A percentile compares a stretch with the other conserved stretches of the same genome.
Evolutionary conservation across 1,140 invertebrate genomes (phyloP).

Genomic region (Lysiphlebus fabarum): DNA sequence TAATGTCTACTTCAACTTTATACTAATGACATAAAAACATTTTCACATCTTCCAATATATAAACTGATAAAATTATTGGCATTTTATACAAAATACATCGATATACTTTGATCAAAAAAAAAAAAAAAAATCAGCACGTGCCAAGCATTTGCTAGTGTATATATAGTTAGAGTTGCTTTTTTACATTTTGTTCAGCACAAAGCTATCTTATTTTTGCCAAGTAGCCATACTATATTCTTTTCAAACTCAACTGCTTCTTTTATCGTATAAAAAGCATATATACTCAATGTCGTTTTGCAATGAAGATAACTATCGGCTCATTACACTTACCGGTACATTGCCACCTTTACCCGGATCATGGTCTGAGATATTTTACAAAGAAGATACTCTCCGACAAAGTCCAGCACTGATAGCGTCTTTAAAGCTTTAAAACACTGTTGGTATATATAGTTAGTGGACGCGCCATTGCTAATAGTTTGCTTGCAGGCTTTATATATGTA

Average conservation of each 20-base stretch:
- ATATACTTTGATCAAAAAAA: no score
- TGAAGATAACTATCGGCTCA: conserved; percentile 47
- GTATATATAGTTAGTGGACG: not conserved
- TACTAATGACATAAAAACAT: no score
- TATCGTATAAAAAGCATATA: conserved; percentile 4
- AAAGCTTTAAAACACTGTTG: conserved; percentile 1
- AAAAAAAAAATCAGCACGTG: conserved; percentile 22
- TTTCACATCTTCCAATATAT: no score
- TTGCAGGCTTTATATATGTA: conserved; percentile 4
- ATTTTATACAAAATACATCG: not conserved
- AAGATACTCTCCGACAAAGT: conserved; percentile 7
- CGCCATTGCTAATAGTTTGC: conserved; percentile 10
- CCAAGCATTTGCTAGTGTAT: conserved; percentile 24
- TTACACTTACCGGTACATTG: conserved; percentile 33
- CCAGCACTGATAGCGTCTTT: conserved; percentile 4
- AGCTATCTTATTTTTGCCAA: conserved; percentile 10
- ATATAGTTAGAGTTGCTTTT: not conserved
- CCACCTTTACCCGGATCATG: conserved; percentile 6
- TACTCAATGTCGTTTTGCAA: conserved; percentile 26
- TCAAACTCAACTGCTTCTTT: no score
- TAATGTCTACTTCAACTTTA: no score
- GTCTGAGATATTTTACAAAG: conserved; percentile 1
- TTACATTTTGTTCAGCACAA: conserved; percentile 4
- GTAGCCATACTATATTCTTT: no score
- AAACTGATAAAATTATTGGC: not conserved